phyloP scores from a whole-genome alignment of 2,797 vertebrate genomes.

The Macropodus opercularis region DNA sequence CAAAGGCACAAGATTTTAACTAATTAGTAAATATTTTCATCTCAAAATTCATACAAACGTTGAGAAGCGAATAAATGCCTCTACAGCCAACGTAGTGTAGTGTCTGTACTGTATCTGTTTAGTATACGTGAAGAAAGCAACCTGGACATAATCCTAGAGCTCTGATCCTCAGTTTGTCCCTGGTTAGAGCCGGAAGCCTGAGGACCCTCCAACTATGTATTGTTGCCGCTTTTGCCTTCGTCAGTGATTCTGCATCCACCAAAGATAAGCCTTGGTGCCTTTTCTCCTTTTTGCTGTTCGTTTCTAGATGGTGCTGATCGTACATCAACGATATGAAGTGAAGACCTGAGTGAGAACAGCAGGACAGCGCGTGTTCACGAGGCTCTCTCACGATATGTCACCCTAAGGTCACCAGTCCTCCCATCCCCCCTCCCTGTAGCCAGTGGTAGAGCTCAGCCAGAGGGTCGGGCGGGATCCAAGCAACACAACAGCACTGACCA shows the following conservation, averaged over 20 bases:
- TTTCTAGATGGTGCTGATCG: slow-evolving; percentile 92
- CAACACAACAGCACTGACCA: slow-evolving; percentile 54
- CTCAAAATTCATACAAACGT: too few species aligned
- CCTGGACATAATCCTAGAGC: neutral
- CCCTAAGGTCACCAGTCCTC: slow-evolving; percentile 62
- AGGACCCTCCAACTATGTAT: neutral
- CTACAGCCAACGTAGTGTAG: neutral
- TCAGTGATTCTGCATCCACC: neutral
- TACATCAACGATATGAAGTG: slow-evolving; percentile 92
- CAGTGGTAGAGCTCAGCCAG: slow-evolving; percentile 69
- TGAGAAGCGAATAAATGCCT: too few species aligned
- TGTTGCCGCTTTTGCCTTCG: neutral
- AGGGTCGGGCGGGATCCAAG: slow-evolving; percentile 60
- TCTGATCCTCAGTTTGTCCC: slow-evolving; percentile 21
- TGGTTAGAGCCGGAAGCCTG: neutral
- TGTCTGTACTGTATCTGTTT: too few species aligned
- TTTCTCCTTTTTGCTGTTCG: slow-evolving; percentile 9
- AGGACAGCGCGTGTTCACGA: slow-evolving; percentile 80
- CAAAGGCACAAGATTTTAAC: too few species aligned
- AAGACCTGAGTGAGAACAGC: slow-evolving; percentile 78
- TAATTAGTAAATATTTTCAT: too few species aligned
- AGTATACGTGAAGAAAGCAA: neutral
- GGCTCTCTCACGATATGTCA: slow-evolving; percentile 64
- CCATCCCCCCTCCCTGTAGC: slow-evolving; percentile 63
- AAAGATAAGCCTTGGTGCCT: neutral